Base-by-base conservation (phyloP, 2,888 invertebrate species). In the Eristalis arbustorum region DNA sequence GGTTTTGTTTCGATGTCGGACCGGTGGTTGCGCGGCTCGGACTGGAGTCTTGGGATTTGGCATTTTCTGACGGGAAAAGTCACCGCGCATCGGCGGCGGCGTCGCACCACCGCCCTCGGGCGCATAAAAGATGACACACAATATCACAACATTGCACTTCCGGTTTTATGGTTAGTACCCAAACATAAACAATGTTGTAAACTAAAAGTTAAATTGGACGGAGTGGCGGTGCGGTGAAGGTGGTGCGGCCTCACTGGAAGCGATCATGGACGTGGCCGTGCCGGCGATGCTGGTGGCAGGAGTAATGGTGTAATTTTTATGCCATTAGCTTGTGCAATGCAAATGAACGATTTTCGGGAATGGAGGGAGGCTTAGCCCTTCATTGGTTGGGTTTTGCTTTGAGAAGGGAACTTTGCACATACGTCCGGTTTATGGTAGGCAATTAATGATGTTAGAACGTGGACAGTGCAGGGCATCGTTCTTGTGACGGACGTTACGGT, bases 181-280 rank as follows among this genome's bases (percentile, higher is more conserved):
- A 75, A 18, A 78, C 87, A 83, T 87, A 87, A 87, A 79, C 87
- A 87, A 83, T 87, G 87, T 87, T 87, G 75, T 83, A 72, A 87
- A 83, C 83, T 75, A 87, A 87, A 87, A 87, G 83, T 87, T 87
- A 79, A 83, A 87, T 87, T 87, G 83, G 75, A 87, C 75, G n/a
- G 40, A 31, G 23, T 56, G 63, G 25, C 57, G 75, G 34, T 59
- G 68, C 37, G 23, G 40, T 31, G 8, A 13, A 28, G 28, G 28
- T 61, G 28, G 25, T 57, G 22, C 57, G 42, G 68, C 56, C 68
- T 73, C 34, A 40, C 71, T 73, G 34, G 11, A 61, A 67, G 66
- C 76, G 75, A 57, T 75, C 71, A 75, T 22, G 59, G 42, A 18
- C 25, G 34, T 63, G 62, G 13, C 56, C 25, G 66, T 4, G n/a